phyloP scores from a whole-genome alignment of 1,140 invertebrate species.

The Trichoplusia ni region DNA sequence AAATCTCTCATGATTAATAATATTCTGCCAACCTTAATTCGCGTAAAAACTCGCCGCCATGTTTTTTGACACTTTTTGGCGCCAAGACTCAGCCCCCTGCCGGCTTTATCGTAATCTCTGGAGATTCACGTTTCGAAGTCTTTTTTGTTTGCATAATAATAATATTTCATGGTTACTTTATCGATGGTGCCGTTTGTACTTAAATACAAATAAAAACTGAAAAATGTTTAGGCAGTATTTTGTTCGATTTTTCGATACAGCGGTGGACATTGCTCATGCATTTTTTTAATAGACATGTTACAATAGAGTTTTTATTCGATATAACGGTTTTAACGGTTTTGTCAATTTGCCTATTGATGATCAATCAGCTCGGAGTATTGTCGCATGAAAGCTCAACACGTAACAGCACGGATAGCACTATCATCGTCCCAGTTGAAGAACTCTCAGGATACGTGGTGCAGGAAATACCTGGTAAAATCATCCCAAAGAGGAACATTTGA shows the following conservation, averaged over 20 bases:
- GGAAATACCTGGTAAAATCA: neutral
- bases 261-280: neutral
- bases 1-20: slow-evolving; percentile 27
- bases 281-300: neutral
- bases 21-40: slow-evolving; percentile 31
- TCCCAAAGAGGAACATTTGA: neutral
- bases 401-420: too few species aligned
- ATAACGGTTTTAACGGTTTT: too few species aligned
- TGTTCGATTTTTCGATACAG: too few species aligned
- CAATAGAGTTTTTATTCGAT: too few species aligned
- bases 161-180: slow-evolving; percentile 31
- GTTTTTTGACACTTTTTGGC: slow-evolving; percentile 48
- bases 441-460: too few species aligned
- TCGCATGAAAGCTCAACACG: too few species aligned
- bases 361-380: too few species aligned
- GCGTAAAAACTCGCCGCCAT: slow-evolving; percentile 17
- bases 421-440: too few species aligned
- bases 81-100: slow-evolving; percentile 36
- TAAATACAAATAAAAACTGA: slow-evolving; percentile 25
- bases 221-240: slow-evolving; percentile 21
- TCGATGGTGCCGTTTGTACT: slow-evolving; percentile 20
- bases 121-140: slow-evolving; percentile 35
- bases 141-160: slow-evolving; percentile 45
- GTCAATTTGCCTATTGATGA: too few species aligned
- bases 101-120: slow-evolving; percentile 40